Conservation (phyloP, 2,797 vertebrate species). For the Pyrocephalus nanus region DNA sequence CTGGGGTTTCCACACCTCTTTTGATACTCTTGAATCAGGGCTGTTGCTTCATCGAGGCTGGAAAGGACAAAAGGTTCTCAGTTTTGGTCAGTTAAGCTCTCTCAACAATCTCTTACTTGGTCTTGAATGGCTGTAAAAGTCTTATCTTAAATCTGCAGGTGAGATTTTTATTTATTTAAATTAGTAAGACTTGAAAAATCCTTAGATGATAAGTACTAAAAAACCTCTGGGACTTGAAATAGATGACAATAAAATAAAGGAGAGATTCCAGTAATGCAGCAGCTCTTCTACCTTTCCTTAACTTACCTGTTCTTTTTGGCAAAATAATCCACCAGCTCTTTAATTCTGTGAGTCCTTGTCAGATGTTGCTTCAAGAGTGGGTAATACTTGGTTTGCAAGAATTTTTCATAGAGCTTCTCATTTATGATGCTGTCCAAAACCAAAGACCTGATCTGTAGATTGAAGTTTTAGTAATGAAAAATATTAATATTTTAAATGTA, state of each 20-base stretch:
- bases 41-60: constrained; percentile 84
- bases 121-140: not conserved
- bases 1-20: constrained; percentile 72
- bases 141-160: not conserved
- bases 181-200: not conserved
- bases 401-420: constrained; percentile 79
- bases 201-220: not conserved
- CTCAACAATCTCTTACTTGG: not conserved
- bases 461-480: not conserved
- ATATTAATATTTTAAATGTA: not conserved
- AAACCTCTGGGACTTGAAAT: not conserved
- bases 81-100: not conserved
- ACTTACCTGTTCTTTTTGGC: constrained; percentile 82
- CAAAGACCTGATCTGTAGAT: constrained; percentile 81
- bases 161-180: not conserved
- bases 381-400: constrained; percentile 85
- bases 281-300: not conserved
- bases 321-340: constrained; percentile 82
- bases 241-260: not conserved
- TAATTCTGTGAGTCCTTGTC: constrained; percentile 75
- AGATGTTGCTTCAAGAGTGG: constrained; percentile 77
- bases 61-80: not conserved
- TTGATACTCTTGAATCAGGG: constrained; percentile 81
- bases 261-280: not conserved
- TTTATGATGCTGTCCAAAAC: constrained; percentile 81